Evolutionary conservation across 2,888 invertebrate genomes (phyloP).

Genomic region (Theristus sp.): DNA sequence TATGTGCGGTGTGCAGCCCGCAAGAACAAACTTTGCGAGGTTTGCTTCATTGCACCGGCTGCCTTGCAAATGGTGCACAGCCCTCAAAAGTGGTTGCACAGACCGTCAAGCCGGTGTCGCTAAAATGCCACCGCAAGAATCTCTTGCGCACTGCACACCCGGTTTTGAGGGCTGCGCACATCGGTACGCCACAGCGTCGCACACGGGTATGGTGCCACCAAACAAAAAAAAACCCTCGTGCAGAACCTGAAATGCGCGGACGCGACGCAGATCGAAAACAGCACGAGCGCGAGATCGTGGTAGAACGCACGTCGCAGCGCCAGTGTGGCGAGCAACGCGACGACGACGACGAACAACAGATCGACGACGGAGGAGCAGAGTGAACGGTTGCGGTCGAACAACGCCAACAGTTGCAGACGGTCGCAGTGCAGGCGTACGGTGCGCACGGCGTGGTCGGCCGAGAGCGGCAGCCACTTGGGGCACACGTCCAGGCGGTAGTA

Average conservation of each 20-base stretch:
- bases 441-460: conserved; percentile 28
- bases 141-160: no score
- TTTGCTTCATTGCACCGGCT: no score
- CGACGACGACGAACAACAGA: conserved; percentile 59
- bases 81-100: no score
- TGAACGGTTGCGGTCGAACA: conserved; percentile 53
- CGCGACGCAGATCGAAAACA: conserved; percentile 92
- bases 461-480: conserved; percentile 11
- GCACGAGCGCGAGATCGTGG: conserved; percentile 71
- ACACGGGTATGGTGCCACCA: no score
- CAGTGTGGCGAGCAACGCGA: conserved; percentile 46
- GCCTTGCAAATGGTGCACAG: no score
- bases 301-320: conserved; percentile 49
- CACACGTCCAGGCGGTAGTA: conserved; percentile 21
- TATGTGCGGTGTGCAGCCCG: no score
- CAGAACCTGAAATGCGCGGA: conserved; percentile 69
- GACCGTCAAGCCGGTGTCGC: no score
- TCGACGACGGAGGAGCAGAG: conserved; percentile 42
- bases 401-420: conserved; percentile 66
- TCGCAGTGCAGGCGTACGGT: conserved; percentile 53
- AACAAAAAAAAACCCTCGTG: no score
- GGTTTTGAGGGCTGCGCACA: no score
- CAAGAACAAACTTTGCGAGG: no score
- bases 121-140: no score
- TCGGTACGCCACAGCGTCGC: no score